Base-by-base conservation (phyloP, 2,113 vertebrate species). In the Phylloscopus trochiloides region DNA sequence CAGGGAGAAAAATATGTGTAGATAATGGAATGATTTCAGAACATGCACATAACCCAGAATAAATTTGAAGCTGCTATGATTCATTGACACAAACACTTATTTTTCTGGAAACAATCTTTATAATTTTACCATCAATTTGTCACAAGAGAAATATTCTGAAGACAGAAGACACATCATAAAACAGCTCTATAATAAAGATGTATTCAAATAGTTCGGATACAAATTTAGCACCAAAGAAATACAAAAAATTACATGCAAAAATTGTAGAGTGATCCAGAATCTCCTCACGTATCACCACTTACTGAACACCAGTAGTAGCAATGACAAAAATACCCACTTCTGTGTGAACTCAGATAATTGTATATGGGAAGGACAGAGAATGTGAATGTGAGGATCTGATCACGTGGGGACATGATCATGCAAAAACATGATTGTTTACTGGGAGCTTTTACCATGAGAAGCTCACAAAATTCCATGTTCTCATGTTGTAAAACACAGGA, bases 241-340 rank as follows among this genome's bases (percentile, higher is more conserved):
- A 68, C 7, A 63, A 76, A 55, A 83, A 48, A 26, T 84, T 36
- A 11, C 4, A 31, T 4, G 1, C 3, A 45, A 52, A 48, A 74
- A 66, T 32, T 29, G 8, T 26, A 20, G 65, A 61, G 14, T 14
- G 8, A 70, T 77, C 25, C 9, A 80, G 63, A 87, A 66, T 80
- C 18, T 68, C 17, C 4, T 81, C 22, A 51, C 0, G 0, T 68
- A 61, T 70, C 38, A 77, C 9, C 2, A 12, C 19, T 61, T 48
- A 38, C 12, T 21, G 31, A 73, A 45, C 6, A 34, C 5, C 17
- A 54, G 4, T 14, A 40, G 25, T 6, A 65, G 8, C 26, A 80
- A 43, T 4, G 7, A 31, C 17, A 67, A 52, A 90, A 74, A 26
- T 15, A 34, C 0, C 3, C 50, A 9, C 10, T 50, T 71, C 55